Evolutionary conservation across 1,140 invertebrate species (phyloP).

Genomic region (Cyclargus thomasi): DNA sequence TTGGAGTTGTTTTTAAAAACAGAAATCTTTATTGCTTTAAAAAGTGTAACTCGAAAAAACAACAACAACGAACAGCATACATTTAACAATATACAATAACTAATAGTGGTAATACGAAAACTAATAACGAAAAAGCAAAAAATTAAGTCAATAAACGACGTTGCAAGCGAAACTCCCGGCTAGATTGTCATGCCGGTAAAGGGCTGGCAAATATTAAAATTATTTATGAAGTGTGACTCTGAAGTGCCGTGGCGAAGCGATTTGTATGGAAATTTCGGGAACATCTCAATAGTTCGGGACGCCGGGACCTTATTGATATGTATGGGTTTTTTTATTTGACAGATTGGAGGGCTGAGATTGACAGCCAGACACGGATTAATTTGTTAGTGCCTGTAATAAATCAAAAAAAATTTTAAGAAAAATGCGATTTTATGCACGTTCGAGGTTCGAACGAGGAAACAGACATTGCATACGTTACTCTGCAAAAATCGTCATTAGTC

Average conservation of each 20-base stretch:
- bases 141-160: conserved; percentile 22
- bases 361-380: background rate
- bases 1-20: no score
- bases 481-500: no score
- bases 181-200: conserved; percentile 29
- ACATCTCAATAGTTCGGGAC: background rate
- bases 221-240: conserved; percentile 64
- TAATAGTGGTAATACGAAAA: no score
- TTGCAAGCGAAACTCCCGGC: background rate
- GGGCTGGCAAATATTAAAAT: conserved; percentile 62
- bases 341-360: background rate
- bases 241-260: conserved; percentile 51
- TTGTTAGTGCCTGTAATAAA: no score
- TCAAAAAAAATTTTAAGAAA: no score
- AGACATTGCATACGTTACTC: no score
- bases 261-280: conserved; percentile 65
- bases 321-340: background rate
- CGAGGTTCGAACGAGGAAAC: no score
- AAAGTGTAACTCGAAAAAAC: background rate
- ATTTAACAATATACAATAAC: background rate
- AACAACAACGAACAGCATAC: background rate
- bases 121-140: background rate
- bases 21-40: no score
- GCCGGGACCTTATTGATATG: background rate
- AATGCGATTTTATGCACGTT: no score